Evolutionary conservation across 2,113 vertebrate species (phyloP).

Genomic region (Erinaceus europaeus): DNA sequence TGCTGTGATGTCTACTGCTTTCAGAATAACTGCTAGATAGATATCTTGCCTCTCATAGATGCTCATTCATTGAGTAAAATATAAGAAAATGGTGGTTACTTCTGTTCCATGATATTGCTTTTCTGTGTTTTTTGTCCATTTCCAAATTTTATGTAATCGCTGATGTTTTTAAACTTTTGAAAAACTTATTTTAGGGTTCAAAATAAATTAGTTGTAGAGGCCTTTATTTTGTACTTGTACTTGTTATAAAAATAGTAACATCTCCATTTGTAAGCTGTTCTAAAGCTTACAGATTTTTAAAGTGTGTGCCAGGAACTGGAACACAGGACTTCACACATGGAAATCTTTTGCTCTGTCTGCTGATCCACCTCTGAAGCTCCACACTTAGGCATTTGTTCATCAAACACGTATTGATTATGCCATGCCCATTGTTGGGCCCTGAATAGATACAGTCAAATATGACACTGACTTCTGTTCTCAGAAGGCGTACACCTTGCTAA

Average conservation of each 20-base stretch:
- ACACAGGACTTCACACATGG: no score
- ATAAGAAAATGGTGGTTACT: background rate
- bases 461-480: background rate
- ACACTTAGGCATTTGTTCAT: no score
- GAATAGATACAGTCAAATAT: background rate
- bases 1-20: background rate
- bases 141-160: background rate
- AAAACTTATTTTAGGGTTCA: background rate
- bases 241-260: background rate
- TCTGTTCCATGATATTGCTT: background rate
- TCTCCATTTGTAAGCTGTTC: background rate
- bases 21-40: background rate
- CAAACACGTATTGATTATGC: no score
- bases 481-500: background rate
- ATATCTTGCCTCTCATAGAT: no score
- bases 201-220: slow-evolving; percentile 18
- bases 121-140: background rate
- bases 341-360: no score
- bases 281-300: no score
- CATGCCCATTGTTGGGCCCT: background rate
- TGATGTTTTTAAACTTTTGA: background rate
- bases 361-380: no score
- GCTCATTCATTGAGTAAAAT: background rate
- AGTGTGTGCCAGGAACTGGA: no score
- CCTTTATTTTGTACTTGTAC: background rate